Conservation (phyloP, 1,140 invertebrate genomes). For the Tribolium madens region DNA sequence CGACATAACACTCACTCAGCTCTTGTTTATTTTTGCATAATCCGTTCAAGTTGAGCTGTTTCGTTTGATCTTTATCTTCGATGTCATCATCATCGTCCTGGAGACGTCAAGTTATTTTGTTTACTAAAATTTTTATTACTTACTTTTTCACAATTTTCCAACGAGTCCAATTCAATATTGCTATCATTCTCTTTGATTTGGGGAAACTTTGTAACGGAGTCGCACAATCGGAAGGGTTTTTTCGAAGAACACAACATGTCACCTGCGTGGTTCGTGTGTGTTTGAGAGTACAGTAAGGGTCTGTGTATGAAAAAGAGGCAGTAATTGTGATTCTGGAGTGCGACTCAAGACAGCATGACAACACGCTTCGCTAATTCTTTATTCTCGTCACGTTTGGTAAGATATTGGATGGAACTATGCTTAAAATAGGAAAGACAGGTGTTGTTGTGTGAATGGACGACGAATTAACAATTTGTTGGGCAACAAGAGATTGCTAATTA, state of each 20-base stretch:
- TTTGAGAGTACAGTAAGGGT: slow-evolving; percentile 27
- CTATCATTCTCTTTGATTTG: slow-evolving; percentile 53
- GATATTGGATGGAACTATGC: slow-evolving; percentile 48
- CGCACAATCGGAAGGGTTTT: slow-evolving; percentile 56
- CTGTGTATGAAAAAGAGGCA: slow-evolving; percentile 32
- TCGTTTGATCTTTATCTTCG: slow-evolving; percentile 35
- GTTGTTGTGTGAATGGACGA: neutral
- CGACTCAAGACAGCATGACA: slow-evolving; percentile 63
- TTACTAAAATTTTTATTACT: slow-evolving; percentile 7
- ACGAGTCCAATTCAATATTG: slow-evolving; percentile 62
- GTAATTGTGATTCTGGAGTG: slow-evolving; percentile 62
- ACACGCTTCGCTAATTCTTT: slow-evolving; percentile 62
- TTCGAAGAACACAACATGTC: slow-evolving; percentile 49
- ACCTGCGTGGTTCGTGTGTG: neutral
- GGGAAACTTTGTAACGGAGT: slow-evolving; percentile 54
- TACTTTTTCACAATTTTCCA: slow-evolving; percentile 55
- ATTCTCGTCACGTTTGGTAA: slow-evolving; percentile 58
- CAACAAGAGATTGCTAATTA: neutral
- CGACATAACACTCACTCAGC: slow-evolving; percentile 55
- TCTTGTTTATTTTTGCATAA: slow-evolving; percentile 55
- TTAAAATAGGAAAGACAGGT: slow-evolving; percentile 26
- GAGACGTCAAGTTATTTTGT: neutral
- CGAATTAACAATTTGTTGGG: neutral
- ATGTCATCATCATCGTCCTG: slow-evolving; percentile 4
- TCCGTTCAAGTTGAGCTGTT: slow-evolving; percentile 62